A percentile compares a stretch with the other conserved stretches of the same genome.
Evolutionary conservation across 2,888 invertebrate genomes (phyloP).

Genomic region (Sarcophaga variegata): DNA sequence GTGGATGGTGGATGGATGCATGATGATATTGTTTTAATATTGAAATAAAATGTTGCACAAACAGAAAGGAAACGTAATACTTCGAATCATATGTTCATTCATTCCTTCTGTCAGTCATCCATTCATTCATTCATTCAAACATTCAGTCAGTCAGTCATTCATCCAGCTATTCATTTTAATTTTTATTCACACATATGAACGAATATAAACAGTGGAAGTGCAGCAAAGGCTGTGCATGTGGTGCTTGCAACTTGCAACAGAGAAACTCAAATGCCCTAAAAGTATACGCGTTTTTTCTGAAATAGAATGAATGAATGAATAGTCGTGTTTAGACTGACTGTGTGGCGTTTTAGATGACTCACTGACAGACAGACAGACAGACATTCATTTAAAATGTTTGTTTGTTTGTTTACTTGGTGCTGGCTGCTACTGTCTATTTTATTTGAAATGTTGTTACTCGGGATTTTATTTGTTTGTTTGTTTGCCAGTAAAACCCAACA

Average conservation of each 20-base stretch:
- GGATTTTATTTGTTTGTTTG: constrained; percentile 13
- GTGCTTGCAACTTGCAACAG: neutral
- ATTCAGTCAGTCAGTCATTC: neutral
- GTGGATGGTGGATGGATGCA: neutral
- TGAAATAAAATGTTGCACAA: neutral
- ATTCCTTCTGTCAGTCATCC: neutral
- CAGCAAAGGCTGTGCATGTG: neutral
- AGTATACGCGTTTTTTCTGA: neutral
- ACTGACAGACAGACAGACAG: neutral
- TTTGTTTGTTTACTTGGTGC: constrained; percentile 1
- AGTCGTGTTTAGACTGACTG: constrained; percentile 5
- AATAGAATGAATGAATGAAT: neutral
- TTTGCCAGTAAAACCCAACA: no score
- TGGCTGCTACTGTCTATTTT: neutral
- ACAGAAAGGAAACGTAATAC: no score
- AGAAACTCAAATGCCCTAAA: neutral
- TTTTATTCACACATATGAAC: neutral
- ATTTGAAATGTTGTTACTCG: constrained; percentile 38
- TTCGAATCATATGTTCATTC: no score
- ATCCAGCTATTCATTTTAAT: neutral
- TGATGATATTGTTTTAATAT: neutral
- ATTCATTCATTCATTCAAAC: constrained; percentile 10
- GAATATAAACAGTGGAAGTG: neutral
- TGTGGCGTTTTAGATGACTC: constrained; percentile 1
- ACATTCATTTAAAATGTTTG: constrained; percentile 16